Evolutionary conservation across 2,888 invertebrate genomes (phyloP).

Genomic region (Emmelina monodactyla): DNA sequence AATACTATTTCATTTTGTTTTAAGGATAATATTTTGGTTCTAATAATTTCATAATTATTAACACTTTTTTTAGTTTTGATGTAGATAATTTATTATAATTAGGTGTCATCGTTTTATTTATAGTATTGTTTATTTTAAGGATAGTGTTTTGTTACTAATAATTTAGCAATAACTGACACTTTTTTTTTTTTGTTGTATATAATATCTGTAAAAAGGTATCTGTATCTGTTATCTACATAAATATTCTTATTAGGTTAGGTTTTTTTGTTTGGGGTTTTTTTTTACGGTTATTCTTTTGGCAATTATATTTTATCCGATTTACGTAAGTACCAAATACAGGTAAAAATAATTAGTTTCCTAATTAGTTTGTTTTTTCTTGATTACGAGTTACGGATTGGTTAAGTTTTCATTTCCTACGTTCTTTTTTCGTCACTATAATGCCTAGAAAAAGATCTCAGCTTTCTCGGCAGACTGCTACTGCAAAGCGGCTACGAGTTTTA

Average conservation of each 20-base stretch:
- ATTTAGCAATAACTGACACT: not conserved
- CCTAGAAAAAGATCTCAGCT: conserved; percentile 16
- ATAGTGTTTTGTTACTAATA: not conserved
- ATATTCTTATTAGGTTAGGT: too few species aligned
- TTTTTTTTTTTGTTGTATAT: not conserved
- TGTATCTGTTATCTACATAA: not conserved
- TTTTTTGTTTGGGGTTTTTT: too few species aligned
- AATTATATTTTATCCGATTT: too few species aligned
- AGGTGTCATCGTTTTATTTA: not conserved
- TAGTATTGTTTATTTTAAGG: not conserved
- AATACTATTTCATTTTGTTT: conserved; percentile 3
- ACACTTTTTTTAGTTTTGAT: not conserved
- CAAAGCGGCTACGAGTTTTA: conserved; percentile 14
- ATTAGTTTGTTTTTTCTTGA: too few species aligned
- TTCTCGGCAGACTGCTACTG: conserved; percentile 14
- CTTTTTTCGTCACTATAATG: conserved; percentile 3
- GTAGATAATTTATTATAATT: too few species aligned
- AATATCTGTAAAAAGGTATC: not conserved
- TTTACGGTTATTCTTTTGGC: too few species aligned
- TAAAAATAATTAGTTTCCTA: too few species aligned
- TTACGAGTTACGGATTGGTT: not conserved
- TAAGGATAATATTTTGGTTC: too few species aligned
- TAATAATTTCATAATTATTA: not conserved
- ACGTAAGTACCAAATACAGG: too few species aligned
- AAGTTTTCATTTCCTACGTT: not conserved